phyloP scores from a whole-genome alignment of 2,888 invertebrate species.

The Diplolepis rosae region DNA sequence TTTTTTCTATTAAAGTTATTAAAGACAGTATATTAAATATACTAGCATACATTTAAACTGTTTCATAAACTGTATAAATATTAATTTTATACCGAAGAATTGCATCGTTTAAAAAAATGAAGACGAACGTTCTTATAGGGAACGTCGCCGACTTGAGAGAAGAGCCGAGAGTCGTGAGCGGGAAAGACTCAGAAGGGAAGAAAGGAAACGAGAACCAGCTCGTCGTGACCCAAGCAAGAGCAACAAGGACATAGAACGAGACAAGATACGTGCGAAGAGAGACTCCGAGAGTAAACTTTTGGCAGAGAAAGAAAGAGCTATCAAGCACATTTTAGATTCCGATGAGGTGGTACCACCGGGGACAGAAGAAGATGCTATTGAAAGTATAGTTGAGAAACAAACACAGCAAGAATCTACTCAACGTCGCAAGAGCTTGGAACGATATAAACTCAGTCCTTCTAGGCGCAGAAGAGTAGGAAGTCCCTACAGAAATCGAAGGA shows the following conservation, averaged over 20 bases:
- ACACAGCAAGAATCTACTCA: slow-evolving; percentile 45
- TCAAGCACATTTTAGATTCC: slow-evolving; percentile 68
- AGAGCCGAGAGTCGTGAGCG: slow-evolving; percentile 31
- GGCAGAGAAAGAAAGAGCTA: slow-evolving; percentile 71
- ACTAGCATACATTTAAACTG: no score
- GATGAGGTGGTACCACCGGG: slow-evolving; percentile 70
- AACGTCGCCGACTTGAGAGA: slow-evolving; percentile 49
- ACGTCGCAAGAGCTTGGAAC: slow-evolving; percentile 55
- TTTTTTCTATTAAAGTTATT: no score
- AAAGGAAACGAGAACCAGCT: slow-evolving; percentile 57
- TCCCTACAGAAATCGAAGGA: slow-evolving; percentile 53
- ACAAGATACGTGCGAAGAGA: slow-evolving; percentile 67
- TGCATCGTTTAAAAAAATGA: slow-evolving; percentile 22
- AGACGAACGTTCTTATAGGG: slow-evolving; percentile 64
- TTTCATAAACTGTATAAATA: background rate
- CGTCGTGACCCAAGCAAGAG: slow-evolving; percentile 70
- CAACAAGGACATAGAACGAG: slow-evolving; percentile 69
- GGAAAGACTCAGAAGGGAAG: slow-evolving; percentile 53
- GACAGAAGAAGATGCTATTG: slow-evolving; percentile 68
- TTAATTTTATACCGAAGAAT: background rate
- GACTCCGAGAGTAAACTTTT: slow-evolving; percentile 68
- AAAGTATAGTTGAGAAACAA: slow-evolving; percentile 64
- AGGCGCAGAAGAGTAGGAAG: slow-evolving; percentile 56
- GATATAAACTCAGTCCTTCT: slow-evolving; percentile 48
- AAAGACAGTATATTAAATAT: no score